A percentile compares a stretch with the other conserved stretches of the same genome.
phyloP scores from a whole-genome alignment of 1,140 invertebrate genomes.

The Lepidurus packardi region DNA sequence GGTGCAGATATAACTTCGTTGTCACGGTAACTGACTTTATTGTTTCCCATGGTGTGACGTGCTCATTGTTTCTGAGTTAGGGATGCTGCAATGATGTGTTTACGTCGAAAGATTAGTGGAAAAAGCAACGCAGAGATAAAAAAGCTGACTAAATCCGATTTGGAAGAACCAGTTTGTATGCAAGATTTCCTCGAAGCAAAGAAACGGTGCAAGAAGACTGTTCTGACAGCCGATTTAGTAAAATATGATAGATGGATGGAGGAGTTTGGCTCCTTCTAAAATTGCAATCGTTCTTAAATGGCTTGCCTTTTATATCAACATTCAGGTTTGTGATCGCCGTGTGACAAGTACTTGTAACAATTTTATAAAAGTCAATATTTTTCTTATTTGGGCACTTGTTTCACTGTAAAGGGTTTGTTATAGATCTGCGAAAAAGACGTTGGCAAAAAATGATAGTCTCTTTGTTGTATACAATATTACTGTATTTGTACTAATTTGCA shows the following conservation, averaged over 20 bases:
- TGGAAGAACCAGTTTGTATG: slow-evolving; percentile 55
- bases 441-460: too few relatives aligned
- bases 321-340: neutral
- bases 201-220: slow-evolving; percentile 54
- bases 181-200: slow-evolving; percentile 57
- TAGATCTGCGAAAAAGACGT: too few relatives aligned
- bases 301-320: neutral
- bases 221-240: slow-evolving; percentile 53
- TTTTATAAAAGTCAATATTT: too few relatives aligned
- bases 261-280: slow-evolving; percentile 31
- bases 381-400: too few relatives aligned
- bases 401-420: too few relatives aligned
- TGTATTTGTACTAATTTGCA: too few relatives aligned
- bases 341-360: neutral
- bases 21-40: slow-evolving; percentile 48
- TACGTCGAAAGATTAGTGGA: slow-evolving; percentile 57
- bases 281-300: neutral
- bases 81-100: slow-evolving; percentile 65
- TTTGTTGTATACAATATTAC: too few relatives aligned
- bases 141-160: slow-evolving; percentile 56
- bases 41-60: neutral
- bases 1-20: slow-evolving; percentile 62
- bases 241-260: slow-evolving; percentile 41
- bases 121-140: slow-evolving; percentile 57
- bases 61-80: slow-evolving; percentile 41